These are phyloP conservation scores for Smittia aterrima DNA, from an alignment of 2,888 invertebrate genomes.

Conservation along the genomic window DNA sequence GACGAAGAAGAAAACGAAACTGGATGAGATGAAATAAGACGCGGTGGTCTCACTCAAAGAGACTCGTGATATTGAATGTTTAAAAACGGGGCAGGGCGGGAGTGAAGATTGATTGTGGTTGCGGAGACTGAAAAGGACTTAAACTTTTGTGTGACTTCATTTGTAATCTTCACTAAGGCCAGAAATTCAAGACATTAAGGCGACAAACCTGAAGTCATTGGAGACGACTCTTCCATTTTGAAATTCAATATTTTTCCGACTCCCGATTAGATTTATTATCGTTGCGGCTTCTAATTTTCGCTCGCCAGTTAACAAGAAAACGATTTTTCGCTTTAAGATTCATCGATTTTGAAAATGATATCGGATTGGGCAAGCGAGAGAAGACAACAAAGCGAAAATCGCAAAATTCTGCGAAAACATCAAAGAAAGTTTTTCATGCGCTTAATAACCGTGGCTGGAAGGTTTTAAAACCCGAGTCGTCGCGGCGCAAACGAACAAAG, in stretches of 20 bases:
- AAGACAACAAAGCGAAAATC: neutral
- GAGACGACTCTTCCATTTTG: neutral
- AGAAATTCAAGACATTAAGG: too few species aligned
- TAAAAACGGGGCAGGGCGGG: neutral
- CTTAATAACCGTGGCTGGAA: neutral
- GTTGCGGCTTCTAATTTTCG: neutral
- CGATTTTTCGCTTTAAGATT: neutral
- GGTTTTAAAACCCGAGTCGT: neutral
- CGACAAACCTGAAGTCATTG: too few species aligned
- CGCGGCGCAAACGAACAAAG: neutral
- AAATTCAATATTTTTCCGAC: slow-evolving; percentile 25
- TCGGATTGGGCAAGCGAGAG: neutral
- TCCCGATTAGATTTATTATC: slow-evolving; percentile 8
- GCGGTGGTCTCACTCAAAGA: slow-evolving; percentile 26
- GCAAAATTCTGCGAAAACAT: slow-evolving; percentile 30
- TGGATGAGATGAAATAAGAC: slow-evolving; percentile 35
- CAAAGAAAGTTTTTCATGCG: slow-evolving; percentile 28
- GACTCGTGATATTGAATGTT: neutral
- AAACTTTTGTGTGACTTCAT: too few species aligned
- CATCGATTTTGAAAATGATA: slow-evolving; percentile 34
- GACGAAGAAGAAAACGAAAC: slow-evolving; percentile 7
- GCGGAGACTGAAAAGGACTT: too few species aligned
- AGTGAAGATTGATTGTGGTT: neutral
- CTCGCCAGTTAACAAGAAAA: neutral
- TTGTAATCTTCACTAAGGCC: too few species aligned